Evolutionary conservation across 1,140 invertebrate genomes (phyloP), one percentile per base, ranked within the genome.

Genomic region (Sitobion miscanthi): DNA sequence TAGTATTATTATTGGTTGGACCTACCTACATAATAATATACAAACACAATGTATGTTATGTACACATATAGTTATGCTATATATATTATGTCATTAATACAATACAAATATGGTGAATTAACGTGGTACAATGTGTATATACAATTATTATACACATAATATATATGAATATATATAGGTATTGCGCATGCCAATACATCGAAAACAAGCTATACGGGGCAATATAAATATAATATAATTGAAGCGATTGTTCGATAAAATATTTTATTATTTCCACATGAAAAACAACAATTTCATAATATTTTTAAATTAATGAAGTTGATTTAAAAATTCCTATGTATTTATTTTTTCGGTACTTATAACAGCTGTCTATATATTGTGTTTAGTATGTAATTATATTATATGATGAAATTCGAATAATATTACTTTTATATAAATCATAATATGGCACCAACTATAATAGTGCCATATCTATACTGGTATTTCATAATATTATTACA

Each of bases 31-130:
- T 83, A 23, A 7, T 54, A 54, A 23, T 77, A 77, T n/a, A 77
- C n/a, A 69, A 69, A n/a, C 9, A 77, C 30, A 77, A n/a, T 35
- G 30, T 30, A 54, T 54, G 17, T 30, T 62, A 69, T 69, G 14
- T 77, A 77, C n/a, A 77, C n/a, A n/a, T 77, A 38, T 42, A 83
- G 23, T 83, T 83, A 7, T 83, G 82, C 17, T 83, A 38, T 38
- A 21, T n/a, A 30, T 38, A 23, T 83, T 83, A 38, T 38, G n/a
- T 83, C 20, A 1, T 82, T 38, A n/a, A 83, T 45, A 86, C 17
- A 87, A 49, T 47, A 87, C 42, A 87, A 87, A 87, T n/a, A 87
- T 47, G 85, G 85, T 25, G 17, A 87, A 85, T 87, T 47, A 87
- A 87, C 45, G 45, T 20, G 14, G 30, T 47, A 49, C n/a, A 47